These are phyloP conservation scores for Hydroisotoma schaefferi DNA, from an alignment of 2,888 invertebrate species.

Conservation along the genomic window DNA sequence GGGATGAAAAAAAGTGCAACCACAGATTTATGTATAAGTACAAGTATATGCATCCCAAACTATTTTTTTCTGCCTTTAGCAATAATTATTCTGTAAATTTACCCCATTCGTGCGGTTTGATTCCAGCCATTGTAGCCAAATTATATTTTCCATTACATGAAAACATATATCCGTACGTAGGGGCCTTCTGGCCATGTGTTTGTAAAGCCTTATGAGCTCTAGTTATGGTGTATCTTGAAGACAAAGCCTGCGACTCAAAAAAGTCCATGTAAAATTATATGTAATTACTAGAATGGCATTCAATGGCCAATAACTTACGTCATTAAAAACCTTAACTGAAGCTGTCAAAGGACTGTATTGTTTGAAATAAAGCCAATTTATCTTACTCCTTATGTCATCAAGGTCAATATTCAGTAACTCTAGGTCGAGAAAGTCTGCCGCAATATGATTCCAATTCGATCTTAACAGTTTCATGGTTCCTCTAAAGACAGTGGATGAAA, in stretches of 20 bases:
- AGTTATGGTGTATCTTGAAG: constrained; percentile 32
- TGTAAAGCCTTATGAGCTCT: constrained; percentile 40
- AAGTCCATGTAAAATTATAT: background rate
- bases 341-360: constrained; percentile 19
- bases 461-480: constrained; percentile 30
- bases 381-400: constrained; percentile 32
- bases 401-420: constrained; percentile 24
- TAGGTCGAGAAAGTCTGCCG: constrained; percentile 37
- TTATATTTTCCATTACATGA: constrained; percentile 42
- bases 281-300: background rate
- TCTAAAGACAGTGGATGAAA: constrained; percentile 29
- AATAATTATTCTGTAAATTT: too few relatives aligned
- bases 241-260: constrained; percentile 19
- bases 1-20: background rate
- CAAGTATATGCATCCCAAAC: too few relatives aligned
- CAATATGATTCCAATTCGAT: constrained; percentile 29
- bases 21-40: background rate
- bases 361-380: constrained; percentile 38
- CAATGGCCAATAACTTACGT: too few relatives aligned
- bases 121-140: constrained; percentile 40
- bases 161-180: constrained; percentile 45
- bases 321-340: constrained; percentile 25
- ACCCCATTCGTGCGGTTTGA: constrained; percentile 43
- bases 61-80: too few relatives aligned
- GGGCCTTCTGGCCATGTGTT: constrained; percentile 43